A percentile compares a stretch with the other conserved stretches of the same genome.
phyloP scores from a whole-genome alignment of 2,113 vertebrate genomes.

The Tachycineta bicolor region DNA sequence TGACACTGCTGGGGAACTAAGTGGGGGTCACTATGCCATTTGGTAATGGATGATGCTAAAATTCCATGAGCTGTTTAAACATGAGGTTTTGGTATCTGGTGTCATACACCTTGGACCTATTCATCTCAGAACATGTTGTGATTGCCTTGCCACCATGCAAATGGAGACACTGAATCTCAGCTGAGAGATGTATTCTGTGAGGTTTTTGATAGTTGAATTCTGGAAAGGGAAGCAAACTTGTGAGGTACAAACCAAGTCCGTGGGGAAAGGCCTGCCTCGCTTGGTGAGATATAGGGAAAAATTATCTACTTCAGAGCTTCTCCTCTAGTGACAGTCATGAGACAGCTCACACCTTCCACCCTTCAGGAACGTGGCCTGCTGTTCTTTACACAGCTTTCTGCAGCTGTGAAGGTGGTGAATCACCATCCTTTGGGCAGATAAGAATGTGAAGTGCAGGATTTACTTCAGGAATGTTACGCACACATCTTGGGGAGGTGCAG shows the following conservation, averaged over 20 bases:
- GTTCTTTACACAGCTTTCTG: background rate
- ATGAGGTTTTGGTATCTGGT: background rate
- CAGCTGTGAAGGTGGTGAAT: background rate
- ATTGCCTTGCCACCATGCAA: background rate
- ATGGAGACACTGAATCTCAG: background rate
- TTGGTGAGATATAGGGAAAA: background rate
- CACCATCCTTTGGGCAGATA: background rate
- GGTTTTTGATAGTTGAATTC: background rate
- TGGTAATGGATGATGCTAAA: accelerated
- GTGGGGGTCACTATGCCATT: accelerated
- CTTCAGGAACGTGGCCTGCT: no score
- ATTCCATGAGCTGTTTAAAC: background rate
- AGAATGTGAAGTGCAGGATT: background rate
- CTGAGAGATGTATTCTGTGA: background rate
- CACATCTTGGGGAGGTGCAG: accelerated
- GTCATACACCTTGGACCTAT: background rate
- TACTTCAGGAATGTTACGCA: accelerated
- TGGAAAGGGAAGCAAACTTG: background rate
- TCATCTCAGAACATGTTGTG: accelerated
- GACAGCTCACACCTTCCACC: accelerated
- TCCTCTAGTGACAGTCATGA: background rate
- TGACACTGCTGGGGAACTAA: background rate
- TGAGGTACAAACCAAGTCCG: background rate
- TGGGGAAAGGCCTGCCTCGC: background rate
- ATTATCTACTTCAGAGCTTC: background rate